Evolutionary conservation across 2,113 vertebrate species (phyloP).

Genomic region (Conger conger): DNA sequence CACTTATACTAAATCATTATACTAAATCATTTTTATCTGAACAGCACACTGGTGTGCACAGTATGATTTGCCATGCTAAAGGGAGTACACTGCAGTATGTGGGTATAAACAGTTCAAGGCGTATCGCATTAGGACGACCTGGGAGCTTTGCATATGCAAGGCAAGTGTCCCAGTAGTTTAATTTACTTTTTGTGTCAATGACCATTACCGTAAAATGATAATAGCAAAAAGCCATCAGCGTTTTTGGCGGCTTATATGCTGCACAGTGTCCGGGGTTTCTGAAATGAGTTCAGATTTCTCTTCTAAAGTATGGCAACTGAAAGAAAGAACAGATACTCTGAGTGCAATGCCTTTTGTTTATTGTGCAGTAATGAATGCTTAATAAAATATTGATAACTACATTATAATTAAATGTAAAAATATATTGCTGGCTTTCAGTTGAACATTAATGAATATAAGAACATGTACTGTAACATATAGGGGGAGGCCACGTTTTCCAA

Average conservation of each 20-base stretch:
- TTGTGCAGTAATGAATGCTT: background rate
- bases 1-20: too few relatives aligned
- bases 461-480: too few relatives aligned
- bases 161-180: too few relatives aligned
- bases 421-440: background rate
- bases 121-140: too few relatives aligned
- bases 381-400: background rate
- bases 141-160: too few relatives aligned
- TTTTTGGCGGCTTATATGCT: background rate
- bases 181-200: background rate
- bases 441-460: too few relatives aligned
- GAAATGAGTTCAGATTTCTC: background rate
- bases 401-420: background rate
- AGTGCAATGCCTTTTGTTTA: background rate
- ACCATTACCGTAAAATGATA: background rate
- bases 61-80: too few relatives aligned
- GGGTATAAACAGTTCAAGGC: too few relatives aligned
- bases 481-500: too few relatives aligned
- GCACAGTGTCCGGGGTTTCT: background rate
- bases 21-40: too few relatives aligned
- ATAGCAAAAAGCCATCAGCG: background rate
- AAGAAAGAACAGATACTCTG: background rate
- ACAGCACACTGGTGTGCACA: too few relatives aligned
- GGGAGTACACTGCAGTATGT: too few relatives aligned
- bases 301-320: background rate